A percentile compares a stretch with the other conserved stretches of the same genome.
Conservation (phyloP, 92 coral and sea anemone genomes). For the Parazoanthus darwini region DNA sequence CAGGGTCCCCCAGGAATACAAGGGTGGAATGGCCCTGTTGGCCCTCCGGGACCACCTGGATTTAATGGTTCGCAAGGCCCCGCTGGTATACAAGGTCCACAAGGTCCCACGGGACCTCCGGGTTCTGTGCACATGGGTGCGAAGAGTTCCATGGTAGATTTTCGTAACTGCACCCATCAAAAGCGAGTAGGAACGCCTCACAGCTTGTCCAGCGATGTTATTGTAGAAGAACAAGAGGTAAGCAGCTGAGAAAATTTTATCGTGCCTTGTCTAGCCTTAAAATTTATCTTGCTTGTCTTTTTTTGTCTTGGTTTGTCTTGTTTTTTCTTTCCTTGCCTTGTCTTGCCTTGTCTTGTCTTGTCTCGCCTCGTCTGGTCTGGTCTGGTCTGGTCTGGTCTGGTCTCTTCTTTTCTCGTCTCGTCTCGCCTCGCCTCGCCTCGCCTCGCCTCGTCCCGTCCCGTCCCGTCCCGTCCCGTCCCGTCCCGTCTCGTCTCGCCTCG, state of each 20-base stretch:
- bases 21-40: slow-evolving; percentile 37
- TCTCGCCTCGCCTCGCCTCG: no score
- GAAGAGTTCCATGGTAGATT: background rate
- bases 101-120: slow-evolving; percentile 25
- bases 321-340: no score
- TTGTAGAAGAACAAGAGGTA: slow-evolving; percentile 20
- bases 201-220: slow-evolving; percentile 4
- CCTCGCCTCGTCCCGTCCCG: no score
- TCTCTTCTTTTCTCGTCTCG: no score
- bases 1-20: slow-evolving; percentile 36
- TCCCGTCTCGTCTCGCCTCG: no score
- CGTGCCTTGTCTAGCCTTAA: no score
- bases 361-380: no score
- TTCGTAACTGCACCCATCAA: slow-evolving; percentile 26
- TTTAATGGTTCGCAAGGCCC: slow-evolving; percentile 37
- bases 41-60: slow-evolving; percentile 43
- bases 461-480: no score
- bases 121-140: background rate
- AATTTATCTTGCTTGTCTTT: no score
- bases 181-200: slow-evolving; percentile 3
- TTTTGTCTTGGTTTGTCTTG: no score
- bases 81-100: slow-evolving; percentile 29
- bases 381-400: no score
- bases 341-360: no score
- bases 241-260: background rate